phyloP scores from a whole-genome alignment of 2,113 vertebrate species.

The Grammomys dolichurus region DNA sequence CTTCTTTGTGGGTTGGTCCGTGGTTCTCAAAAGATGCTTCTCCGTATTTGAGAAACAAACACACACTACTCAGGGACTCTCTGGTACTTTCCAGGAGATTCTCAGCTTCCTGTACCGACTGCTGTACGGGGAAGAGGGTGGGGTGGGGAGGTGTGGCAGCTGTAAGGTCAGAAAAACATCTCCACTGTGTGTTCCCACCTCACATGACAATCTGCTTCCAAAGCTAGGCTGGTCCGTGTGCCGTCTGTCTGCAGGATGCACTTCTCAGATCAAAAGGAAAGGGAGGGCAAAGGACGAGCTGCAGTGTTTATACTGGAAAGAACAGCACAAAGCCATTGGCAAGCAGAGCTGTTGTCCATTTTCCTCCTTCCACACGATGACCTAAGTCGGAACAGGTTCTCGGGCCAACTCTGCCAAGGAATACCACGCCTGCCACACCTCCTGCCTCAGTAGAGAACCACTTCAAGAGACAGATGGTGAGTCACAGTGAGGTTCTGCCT shows the following conservation, averaged over 20 bases:
- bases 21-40: not conserved
- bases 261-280: conserved; percentile 29
- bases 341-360: not conserved
- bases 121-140: fast-evolving
- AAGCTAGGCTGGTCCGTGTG: not conserved
- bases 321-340: not conserved
- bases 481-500: not conserved
- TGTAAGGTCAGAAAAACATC: not conserved
- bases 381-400: not conserved
- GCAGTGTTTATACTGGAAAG: not conserved
- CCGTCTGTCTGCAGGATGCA: not conserved
- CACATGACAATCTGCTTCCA: not conserved
- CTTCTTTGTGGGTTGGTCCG: not conserved
- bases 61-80: not conserved
- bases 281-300: not conserved
- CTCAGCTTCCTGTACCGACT: not conserved
- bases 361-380: not conserved
- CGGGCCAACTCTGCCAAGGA: not conserved
- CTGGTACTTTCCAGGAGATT: not conserved
- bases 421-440: not conserved
- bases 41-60: not conserved
- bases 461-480: not conserved
- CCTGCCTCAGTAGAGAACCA: not conserved
- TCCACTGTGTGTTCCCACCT: not conserved
- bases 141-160: not conserved